Conservation (phyloP, 2,797 vertebrate genomes). For the Calcarius lapponicus region DNA sequence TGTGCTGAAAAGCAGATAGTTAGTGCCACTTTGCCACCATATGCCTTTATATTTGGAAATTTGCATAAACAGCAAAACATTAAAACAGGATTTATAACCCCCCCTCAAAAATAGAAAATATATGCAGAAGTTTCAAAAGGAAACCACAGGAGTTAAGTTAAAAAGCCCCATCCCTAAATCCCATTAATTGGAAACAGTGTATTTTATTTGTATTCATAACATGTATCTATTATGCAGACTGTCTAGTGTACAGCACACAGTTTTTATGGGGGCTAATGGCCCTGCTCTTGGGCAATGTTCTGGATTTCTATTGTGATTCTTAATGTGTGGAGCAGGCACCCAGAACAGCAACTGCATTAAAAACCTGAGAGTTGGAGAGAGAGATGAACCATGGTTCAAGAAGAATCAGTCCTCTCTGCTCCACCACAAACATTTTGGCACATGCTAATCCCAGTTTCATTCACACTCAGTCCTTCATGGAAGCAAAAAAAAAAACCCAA, state of each 20-base stretch:
- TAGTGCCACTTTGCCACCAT: constrained; percentile 71
- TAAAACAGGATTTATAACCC: constrained; percentile 63
- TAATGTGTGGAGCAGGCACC: background rate
- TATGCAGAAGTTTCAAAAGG: constrained; percentile 48
- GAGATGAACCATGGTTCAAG: background rate
- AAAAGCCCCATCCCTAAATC: constrained; percentile 1
- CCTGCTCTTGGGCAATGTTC: background rate
- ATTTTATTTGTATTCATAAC: constrained; percentile 52
- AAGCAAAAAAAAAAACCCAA: background rate
- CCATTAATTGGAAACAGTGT: background rate
- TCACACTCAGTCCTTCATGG: background rate
- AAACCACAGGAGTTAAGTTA: constrained; percentile 22
- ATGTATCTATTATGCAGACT: background rate
- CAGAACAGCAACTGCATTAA: background rate
- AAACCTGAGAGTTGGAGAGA: background rate
- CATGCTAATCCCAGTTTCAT: background rate
- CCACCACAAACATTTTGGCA: background rate
- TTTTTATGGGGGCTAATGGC: background rate
- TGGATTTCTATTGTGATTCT: background rate
- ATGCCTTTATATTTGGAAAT: constrained; percentile 75
- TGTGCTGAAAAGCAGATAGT: constrained; percentile 70
- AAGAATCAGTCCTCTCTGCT: background rate
- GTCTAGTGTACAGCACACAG: background rate
- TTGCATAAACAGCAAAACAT: constrained; percentile 74
- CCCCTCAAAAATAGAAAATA: constrained; percentile 50